These are phyloP conservation scores for Hyperoplus lanceolatus DNA, from an alignment of 2,797 vertebrate genomes.

Conservation along the genomic window DNA sequence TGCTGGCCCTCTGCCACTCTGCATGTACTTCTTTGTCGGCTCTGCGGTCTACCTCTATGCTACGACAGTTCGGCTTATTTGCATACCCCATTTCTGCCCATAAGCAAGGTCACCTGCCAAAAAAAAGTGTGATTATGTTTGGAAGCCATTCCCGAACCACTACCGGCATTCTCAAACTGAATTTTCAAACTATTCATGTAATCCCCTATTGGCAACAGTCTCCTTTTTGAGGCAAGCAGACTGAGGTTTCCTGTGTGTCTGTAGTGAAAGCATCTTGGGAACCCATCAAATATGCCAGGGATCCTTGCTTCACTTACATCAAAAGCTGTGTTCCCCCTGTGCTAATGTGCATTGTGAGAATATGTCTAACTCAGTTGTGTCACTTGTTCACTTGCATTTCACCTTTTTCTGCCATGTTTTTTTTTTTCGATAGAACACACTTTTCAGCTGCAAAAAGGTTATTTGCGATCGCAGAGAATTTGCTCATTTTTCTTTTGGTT, in stretches of 20 bases:
- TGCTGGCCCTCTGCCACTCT: not conserved
- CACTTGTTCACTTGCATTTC: not conserved
- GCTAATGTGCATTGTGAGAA: not conserved
- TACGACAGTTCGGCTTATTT: conserved; percentile 9
- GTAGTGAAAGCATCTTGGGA: not conserved
- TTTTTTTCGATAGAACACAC: fast-evolving
- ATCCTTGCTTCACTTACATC: not conserved
- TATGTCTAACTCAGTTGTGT: not conserved
- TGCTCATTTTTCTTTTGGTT: not conserved
- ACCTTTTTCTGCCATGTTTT: not conserved
- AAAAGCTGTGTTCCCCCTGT: not conserved
- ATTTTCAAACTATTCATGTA: not conserved
- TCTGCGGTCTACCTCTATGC: not conserved
- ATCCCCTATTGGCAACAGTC: not conserved
- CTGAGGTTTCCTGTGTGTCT: not conserved
- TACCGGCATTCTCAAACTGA: conserved; percentile 5
- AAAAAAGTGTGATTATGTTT: conserved; percentile 5
- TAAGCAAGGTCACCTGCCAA: conserved; percentile 24
- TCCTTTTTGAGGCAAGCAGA: not conserved
- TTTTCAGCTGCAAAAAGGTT: not conserved
- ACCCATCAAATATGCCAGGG: not conserved
- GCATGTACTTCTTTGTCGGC: not conserved
- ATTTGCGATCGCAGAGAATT: not conserved
- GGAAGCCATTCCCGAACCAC: not conserved
- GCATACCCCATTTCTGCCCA: conserved; percentile 15